Evolutionary conservation across 1,140 invertebrate species (phyloP), one percentile per base, ranked within the genome.

Genomic region (Pachypsylla venusta): DNA sequence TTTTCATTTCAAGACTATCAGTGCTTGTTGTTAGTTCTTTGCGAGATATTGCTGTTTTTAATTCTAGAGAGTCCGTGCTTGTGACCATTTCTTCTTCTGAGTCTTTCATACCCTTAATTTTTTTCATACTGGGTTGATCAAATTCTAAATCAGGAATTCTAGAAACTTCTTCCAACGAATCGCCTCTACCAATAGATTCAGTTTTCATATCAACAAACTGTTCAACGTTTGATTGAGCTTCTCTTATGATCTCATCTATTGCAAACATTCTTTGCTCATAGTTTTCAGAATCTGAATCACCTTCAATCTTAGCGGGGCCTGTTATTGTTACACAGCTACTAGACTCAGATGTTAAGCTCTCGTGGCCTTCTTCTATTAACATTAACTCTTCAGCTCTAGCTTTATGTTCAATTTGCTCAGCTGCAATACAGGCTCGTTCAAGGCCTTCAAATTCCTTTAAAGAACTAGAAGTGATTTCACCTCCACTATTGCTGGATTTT

Each of bases 361-460:
- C 80, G 64, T 80, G 80, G 1, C 78, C 78, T 71, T 82, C 79
- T 64, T 81, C 80, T 57, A 81, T 82, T 2, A 94, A 72, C 30
- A 92, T 68, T 53, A 85, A 83, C 57, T 77, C 76, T 63, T 91
- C 89, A 69, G 91, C 83, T 67, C 88, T 84, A 0, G 85, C 89
- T 62, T 82, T 78, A 24, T 87, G 74, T 73, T 93, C 89, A 48
- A 88, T 84, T 57, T 83, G 76, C 62, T 89, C 83, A 1, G 83
- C 85, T 68, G 90, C 85, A 30, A 84, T 78, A 67, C 92, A 89
- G 22, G 91, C 89, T 60, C 80, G 82, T 71, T 98, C 93, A 0
- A 96, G 71, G 1, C 85, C 83, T 78, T 96, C 93, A 71, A 96
- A 96, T 71, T 98, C 93, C 68, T 92, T 91, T 2, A 95, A 72